Evolutionary conservation across 2,113 vertebrate genomes (phyloP).

Genomic region (Cacatua alba): DNA sequence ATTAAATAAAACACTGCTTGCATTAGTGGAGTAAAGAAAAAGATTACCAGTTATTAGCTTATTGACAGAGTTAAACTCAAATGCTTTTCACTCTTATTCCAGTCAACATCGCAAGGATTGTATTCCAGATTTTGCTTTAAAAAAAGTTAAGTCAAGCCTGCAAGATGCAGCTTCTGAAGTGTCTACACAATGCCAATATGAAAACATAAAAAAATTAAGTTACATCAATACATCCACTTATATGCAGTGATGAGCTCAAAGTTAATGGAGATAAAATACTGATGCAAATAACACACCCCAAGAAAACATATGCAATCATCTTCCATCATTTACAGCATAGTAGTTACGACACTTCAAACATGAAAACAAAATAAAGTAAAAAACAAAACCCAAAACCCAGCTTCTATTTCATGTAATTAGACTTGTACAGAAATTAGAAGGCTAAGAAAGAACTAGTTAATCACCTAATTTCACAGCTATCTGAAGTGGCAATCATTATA

Average conservation of each 20-base stretch:
- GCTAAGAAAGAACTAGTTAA: slow-evolving; percentile 94
- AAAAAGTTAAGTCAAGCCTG: slow-evolving; percentile 95
- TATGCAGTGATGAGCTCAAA: slow-evolving; percentile 96
- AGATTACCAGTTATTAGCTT: slow-evolving; percentile 78
- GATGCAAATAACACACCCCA: slow-evolving; percentile 91
- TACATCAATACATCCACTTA: slow-evolving; percentile 94
- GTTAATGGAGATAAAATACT: slow-evolving; percentile 99
- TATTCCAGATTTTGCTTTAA: slow-evolving; percentile 81
- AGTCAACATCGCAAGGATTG: slow-evolving; percentile 83
- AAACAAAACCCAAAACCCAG: slow-evolving; percentile 81
- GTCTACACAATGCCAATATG: slow-evolving; percentile 91
- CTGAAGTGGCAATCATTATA: slow-evolving; percentile 99
- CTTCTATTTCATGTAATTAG: slow-evolving; percentile 97
- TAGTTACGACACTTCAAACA: slow-evolving; percentile 99
- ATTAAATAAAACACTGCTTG: slow-evolving; percentile 88
- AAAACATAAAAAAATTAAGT: slow-evolving; percentile 97
- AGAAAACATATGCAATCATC: slow-evolving; percentile 91
- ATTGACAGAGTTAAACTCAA: slow-evolving; percentile 77
- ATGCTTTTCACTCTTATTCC: slow-evolving; percentile 80
- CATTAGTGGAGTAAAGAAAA: slow-evolving; percentile 79
- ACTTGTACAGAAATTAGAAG: slow-evolving; percentile 96
- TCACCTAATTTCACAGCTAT: slow-evolving; percentile 99
- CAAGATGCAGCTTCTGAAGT: slow-evolving; percentile 93
- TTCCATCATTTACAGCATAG: slow-evolving; percentile 99
- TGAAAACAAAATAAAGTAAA: slow-evolving; percentile 80